Conservation (phyloP, 2,113 vertebrate species). For the Ploceus nigricollis region DNA sequence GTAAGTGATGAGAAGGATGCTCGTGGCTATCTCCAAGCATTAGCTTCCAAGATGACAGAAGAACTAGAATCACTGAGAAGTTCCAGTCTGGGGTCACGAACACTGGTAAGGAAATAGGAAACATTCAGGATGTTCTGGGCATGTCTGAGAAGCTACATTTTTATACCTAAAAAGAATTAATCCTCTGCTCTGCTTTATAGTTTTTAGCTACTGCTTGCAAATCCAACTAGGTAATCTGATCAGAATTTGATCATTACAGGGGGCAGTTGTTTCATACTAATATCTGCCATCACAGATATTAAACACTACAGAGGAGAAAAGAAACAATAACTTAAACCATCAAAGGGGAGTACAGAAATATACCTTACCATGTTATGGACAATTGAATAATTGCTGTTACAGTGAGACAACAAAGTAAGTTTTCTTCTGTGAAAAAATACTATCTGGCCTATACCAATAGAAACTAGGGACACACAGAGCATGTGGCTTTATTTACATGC, state of each 20-base stretch:
- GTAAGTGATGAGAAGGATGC: slow-evolving; percentile 98
- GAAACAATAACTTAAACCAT: neutral
- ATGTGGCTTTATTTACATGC: neutral
- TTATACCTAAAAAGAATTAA: neutral
- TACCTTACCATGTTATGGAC: neutral
- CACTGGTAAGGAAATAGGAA: slow-evolving; percentile 78
- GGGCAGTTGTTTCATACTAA: neutral
- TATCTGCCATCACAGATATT: neutral
- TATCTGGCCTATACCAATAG: neutral
- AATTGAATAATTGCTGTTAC: neutral
- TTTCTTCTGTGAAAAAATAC: neutral
- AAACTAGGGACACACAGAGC: neutral
- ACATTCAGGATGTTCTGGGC: neutral
- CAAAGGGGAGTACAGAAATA: neutral
- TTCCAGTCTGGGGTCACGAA: slow-evolving; percentile 87
- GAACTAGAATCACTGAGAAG: slow-evolving; percentile 89
- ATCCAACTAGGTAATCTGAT: neutral
- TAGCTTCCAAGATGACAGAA: slow-evolving; percentile 97
- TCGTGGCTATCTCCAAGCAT: slow-evolving; percentile 92
- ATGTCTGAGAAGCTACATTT: neutral
- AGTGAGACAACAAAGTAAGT: neutral
- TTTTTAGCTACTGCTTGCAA: neutral
- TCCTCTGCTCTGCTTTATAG: neutral
- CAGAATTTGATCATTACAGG: neutral
- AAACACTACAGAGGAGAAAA: neutral